Evolutionary conservation across 2,888 invertebrate genomes (phyloP), one percentile per base, ranked within the genome.

Genomic region (Bhutanitis thaidina): DNA sequence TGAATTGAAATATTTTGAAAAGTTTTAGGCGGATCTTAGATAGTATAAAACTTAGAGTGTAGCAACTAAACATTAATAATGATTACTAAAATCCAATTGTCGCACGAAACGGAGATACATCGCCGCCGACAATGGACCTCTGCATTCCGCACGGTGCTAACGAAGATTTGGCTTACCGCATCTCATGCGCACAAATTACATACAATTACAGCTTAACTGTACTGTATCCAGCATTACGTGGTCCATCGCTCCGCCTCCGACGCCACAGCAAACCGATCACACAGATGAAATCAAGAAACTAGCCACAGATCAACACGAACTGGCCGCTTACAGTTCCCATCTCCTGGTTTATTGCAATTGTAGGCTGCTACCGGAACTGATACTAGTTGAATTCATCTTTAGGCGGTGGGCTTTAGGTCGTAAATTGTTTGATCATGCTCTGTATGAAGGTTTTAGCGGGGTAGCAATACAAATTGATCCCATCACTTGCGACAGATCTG

Each of bases 391-490:
- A 74, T 61, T 66, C 64, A 62, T 59, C 76, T 69, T 63, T 77
- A 74, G 67, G 60, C 53, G 55, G 13, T 49, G 46, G 52, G 38
- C 53, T 64, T 77, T 81, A 70, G 74, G 77, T 76, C 55, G 70
- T 62, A 59, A 73, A 71, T 80, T 59, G 67, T 62, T 58, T 59
- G 63, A 59, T 61, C 53, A 58, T 12, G 1, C 12, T 12, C 7
- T 36, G 44, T 50, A 34, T 34, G 15, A 30, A 58, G 62, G 65
- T 59, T 68, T 67, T 63, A 60, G 70, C 67, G 67, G 69, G 74
- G 71, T 70, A 77, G 77, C 80, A 67, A 74, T 80, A 85, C 84
- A 85, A 82, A 86, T 85, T 81, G 67, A 69, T 67, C 65, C 60
- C 68, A 65, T 68, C 67, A 63, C 57, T 54, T 55, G 56, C 49